Percentiles rank a stretch among this genome's conserved stretches.
These are phyloP conservation scores for Stratiomys singularior DNA, from an alignment of 2,888 invertebrate species.

Conservation along the genomic window DNA sequence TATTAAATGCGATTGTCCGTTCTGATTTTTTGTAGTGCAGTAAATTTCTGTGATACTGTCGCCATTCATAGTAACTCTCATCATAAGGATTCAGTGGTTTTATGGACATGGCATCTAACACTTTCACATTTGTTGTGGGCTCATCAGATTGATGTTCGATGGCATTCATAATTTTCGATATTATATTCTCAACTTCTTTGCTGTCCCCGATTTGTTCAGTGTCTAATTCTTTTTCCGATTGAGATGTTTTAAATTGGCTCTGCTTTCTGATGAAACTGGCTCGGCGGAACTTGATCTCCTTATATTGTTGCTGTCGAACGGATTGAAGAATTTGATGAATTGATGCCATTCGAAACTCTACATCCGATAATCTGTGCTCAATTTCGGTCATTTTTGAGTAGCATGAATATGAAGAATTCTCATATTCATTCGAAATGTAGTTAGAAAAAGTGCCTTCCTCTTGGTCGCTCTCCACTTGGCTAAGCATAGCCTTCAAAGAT, in stretches of 20 bases:
- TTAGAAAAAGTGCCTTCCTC: neutral
- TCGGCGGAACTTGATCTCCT: neutral
- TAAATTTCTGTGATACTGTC: slow-evolving; percentile 54
- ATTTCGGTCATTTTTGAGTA: slow-evolving; percentile 40
- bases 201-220: neutral
- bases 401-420: neutral
- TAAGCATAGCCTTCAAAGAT: slow-evolving; percentile 11
- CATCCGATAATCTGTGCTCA: slow-evolving; percentile 25
- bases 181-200: neutral
- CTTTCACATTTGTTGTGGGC: neutral
- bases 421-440: neutral
- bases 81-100: slow-evolving; percentile 52
- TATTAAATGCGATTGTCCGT: slow-evolving; percentile 53
- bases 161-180: no score
- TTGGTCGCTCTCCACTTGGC: neutral
- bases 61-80: slow-evolving; percentile 53
- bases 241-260: neutral
- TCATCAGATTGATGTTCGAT: slow-evolving; percentile 7
- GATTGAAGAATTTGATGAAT: slow-evolving; percentile 33
- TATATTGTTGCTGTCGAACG: slow-evolving; percentile 16
- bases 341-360: slow-evolving; percentile 43
- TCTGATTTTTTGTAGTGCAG: slow-evolving; percentile 55
- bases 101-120: neutral
- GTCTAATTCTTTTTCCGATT: neutral
- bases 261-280: neutral